Conservation (phyloP, 2,797 vertebrate genomes). For the Halcyon chelicuti region DNA sequence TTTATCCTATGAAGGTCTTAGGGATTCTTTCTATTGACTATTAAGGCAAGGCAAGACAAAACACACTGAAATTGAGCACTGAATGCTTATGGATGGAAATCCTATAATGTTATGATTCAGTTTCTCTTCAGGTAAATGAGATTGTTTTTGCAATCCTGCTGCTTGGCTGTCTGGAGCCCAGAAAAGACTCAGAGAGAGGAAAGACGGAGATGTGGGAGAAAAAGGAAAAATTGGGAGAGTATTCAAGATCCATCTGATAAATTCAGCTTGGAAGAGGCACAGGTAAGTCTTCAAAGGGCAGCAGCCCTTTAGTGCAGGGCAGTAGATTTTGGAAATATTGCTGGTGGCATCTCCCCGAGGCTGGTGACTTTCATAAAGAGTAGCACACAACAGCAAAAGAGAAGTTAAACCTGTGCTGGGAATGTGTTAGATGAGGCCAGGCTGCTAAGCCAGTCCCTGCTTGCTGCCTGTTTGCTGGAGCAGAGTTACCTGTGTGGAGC, state of each 20-base stretch:
- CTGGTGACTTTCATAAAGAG: background rate
- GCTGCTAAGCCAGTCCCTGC: background rate
- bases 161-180: background rate
- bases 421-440: fast-evolving
- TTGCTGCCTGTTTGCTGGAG: background rate
- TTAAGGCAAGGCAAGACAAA: slow-evolving; percentile 53
- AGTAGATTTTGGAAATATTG: background rate
- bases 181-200: background rate
- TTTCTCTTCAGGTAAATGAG: slow-evolving; percentile 53
- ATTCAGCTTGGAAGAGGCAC: background rate
- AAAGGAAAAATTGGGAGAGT: background rate
- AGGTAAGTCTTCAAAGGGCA: background rate
- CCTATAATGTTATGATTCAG: slow-evolving; percentile 26
- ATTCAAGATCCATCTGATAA: background rate
- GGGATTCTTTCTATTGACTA: slow-evolving; percentile 37
- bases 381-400: background rate
- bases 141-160: background rate
- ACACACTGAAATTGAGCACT: slow-evolving; percentile 32
- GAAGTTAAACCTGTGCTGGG: background rate
- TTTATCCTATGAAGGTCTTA: slow-evolving; percentile 41
- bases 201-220: background rate
- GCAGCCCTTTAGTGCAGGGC: background rate
- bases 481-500: fast-evolving
- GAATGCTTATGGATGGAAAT: slow-evolving; percentile 52
- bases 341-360: background rate